These are phyloP conservation scores for Toxotes lorentzi DNA, from an alignment of 2,797 vertebrate genomes.

Conservation along the genomic window DNA sequence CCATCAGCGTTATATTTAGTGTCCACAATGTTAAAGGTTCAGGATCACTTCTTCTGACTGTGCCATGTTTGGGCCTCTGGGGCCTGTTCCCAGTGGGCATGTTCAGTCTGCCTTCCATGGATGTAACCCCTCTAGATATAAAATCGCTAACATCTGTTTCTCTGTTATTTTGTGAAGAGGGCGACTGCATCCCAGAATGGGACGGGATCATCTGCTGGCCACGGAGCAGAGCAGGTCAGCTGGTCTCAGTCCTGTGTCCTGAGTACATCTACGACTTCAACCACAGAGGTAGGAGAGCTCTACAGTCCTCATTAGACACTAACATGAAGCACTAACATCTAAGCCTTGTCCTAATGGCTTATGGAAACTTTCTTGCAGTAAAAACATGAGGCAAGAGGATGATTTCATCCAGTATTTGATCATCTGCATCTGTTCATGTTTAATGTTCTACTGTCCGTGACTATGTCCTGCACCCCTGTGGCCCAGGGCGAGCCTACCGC, in stretches of 20 bases:
- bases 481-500: conserved; percentile 89
- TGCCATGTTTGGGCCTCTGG: neutral
- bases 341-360: neutral
- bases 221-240: conserved; percentile 80
- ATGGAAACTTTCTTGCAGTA: neutral
- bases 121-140: neutral
- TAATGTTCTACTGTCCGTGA: neutral
- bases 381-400: neutral
- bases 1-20: too few species aligned
- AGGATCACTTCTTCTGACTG: neutral
- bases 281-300: conserved; percentile 85
- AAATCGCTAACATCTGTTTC: conserved; percentile 8
- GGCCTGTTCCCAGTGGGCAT: neutral
- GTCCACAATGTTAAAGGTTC: neutral
- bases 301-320: neutral
- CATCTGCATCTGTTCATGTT: neutral
- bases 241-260: conserved; percentile 88
- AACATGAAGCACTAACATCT: neutral
- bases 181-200: conserved; percentile 90
- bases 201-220: conserved; percentile 96
- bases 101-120: neutral
- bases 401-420: neutral
- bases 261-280: conserved; percentile 95
- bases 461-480: neutral
- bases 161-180: conserved; percentile 72